Conservation (phyloP, 2,888 invertebrate species). For the Dendrolimus houi region DNA sequence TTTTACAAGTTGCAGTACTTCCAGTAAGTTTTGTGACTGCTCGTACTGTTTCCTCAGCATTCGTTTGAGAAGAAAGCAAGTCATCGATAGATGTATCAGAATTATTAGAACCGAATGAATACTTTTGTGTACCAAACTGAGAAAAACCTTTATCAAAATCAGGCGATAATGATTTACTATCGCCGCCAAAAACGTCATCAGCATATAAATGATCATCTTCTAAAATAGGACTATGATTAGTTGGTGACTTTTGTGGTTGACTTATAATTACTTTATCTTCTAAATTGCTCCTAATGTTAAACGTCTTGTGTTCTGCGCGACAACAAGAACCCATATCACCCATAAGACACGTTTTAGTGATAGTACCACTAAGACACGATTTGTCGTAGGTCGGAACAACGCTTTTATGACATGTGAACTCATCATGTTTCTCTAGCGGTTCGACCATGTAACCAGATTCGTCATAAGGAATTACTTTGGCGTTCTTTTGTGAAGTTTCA, state of each 20-base stretch:
- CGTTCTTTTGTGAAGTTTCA: conserved; percentile 46
- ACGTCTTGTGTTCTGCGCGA: conserved; percentile 55
- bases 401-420: conserved; percentile 50
- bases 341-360: conserved; percentile 64
- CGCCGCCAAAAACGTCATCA: conserved; percentile 79
- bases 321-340: conserved; percentile 65
- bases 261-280: conserved; percentile 75
- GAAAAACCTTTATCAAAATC: conserved; percentile 71
- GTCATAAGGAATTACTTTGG: conserved; percentile 63
- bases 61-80: conserved; percentile 76
- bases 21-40: conserved; percentile 67
- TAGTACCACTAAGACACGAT: conserved; percentile 64
- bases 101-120: conserved; percentile 77
- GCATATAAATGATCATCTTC: conserved; percentile 77
- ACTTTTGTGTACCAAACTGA: conserved; percentile 55
- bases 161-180: conserved; percentile 77
- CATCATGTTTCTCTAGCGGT: conserved; percentile 58
- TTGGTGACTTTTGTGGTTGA: conserved; percentile 78
- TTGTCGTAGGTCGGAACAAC: conserved; percentile 66
- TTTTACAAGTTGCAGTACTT: conserved; percentile 72
- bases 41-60: conserved; percentile 75
- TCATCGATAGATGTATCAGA: conserved; percentile 80
- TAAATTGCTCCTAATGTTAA: conserved; percentile 45
- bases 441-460: conserved; percentile 71
- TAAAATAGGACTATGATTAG: conserved; percentile 76